Percentiles rank a stretch among this genome's conserved stretches.
phyloP scores from a whole-genome alignment of 2,113 vertebrate genomes.

The Shinisaurus crocodilurus region DNA sequence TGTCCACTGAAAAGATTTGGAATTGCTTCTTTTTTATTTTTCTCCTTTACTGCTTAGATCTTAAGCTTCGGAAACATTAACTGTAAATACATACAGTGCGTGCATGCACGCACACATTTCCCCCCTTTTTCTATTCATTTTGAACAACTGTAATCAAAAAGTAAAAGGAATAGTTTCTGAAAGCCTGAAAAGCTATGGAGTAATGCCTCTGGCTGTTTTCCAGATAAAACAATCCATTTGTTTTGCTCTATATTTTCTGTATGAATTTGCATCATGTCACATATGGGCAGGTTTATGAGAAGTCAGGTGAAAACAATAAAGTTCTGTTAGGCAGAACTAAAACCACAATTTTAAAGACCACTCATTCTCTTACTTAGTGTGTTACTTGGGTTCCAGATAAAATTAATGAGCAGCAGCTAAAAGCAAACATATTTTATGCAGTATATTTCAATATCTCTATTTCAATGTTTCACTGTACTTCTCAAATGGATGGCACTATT shows the following conservation, averaged over 20 bases:
- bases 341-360: constrained; percentile 48
- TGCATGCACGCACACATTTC: neutral
- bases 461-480: constrained; percentile 57
- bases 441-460: constrained; percentile 52
- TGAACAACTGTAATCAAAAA: constrained; percentile 57
- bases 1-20: neutral
- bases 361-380: constrained; percentile 54
- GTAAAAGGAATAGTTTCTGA: constrained; percentile 55
- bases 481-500: constrained; percentile 43
- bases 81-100: neutral
- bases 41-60: neutral
- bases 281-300: constrained; percentile 56
- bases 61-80: constrained; percentile 10
- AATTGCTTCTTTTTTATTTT: neutral
- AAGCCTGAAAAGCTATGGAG: constrained; percentile 42
- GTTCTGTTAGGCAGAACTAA: constrained; percentile 52
- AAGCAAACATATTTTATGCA: constrained; percentile 54
- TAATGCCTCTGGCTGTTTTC: constrained; percentile 45
- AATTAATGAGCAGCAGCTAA: constrained; percentile 50
- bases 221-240: constrained; percentile 50
- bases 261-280: constrained; percentile 51
- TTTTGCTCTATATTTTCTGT: constrained; percentile 61
- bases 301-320: constrained; percentile 51
- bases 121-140: constrained; percentile 49
- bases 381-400: constrained; percentile 40